phyloP scores from a whole-genome alignment of 2,888 invertebrate genomes.

The Plutella xylostella region DNA sequence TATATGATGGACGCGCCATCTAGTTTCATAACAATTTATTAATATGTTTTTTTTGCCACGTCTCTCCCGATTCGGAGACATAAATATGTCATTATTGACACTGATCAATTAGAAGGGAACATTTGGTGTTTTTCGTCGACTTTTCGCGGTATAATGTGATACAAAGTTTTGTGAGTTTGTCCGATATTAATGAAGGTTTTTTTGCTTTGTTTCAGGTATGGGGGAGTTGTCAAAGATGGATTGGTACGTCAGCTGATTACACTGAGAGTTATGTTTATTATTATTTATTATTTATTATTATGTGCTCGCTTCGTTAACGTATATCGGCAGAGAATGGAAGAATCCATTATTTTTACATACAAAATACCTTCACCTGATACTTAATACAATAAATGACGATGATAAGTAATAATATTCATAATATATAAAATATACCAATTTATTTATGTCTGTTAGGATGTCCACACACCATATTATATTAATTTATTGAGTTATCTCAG shows the following conservation, averaged over 20 bases:
- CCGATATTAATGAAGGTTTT: conserved; percentile 22
- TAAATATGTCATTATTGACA: conserved; percentile 63
- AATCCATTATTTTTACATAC: too few relatives aligned
- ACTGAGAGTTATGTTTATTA: too few relatives aligned
- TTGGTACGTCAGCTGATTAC: background rate
- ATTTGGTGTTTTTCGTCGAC: conserved; percentile 4
- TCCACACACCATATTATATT: too few relatives aligned
- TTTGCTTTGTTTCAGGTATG: conserved; percentile 24
- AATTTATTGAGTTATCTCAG: too few relatives aligned
- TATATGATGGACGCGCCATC: conserved; percentile 37
- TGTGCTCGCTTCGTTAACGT: too few relatives aligned
- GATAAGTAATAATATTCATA: too few relatives aligned
- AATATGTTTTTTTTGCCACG: conserved; percentile 28
- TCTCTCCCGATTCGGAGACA: conserved; percentile 21
- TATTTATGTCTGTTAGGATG: too few relatives aligned
- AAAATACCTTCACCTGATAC: too few relatives aligned
- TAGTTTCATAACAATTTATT: conserved; percentile 54
- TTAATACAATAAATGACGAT: too few relatives aligned
- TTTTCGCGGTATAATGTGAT: background rate
- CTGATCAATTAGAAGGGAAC: conserved; percentile 44
- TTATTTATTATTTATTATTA: too few relatives aligned
- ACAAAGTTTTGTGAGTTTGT: background rate
- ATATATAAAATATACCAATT: too few relatives aligned
- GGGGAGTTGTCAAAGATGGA: background rate
- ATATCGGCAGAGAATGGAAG: too few relatives aligned